Percentiles rank a stretch among this genome's conserved stretches.
Evolutionary conservation across 2,113 vertebrate genomes (phyloP).

Genomic region (Equus quagga): DNA sequence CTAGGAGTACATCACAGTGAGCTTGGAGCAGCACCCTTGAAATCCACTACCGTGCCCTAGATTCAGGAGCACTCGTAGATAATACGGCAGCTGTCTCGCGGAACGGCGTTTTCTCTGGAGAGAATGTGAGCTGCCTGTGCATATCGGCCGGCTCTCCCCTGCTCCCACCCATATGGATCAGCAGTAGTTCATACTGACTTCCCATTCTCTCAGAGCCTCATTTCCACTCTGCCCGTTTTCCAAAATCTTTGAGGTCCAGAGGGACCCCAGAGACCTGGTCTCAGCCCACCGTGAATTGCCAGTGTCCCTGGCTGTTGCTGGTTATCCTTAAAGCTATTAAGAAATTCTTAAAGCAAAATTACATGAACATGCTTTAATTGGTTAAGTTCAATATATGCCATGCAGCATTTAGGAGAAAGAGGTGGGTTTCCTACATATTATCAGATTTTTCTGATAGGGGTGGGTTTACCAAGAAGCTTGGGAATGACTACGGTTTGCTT

Average conservation of each 20-base stretch:
- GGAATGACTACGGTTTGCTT: background rate
- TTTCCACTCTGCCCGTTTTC: background rate
- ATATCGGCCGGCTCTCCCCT: fast-evolving
- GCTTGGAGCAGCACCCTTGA: too few species aligned
- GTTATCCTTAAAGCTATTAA: background rate
- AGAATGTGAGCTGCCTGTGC: fast-evolving
- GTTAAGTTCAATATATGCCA: fast-evolving
- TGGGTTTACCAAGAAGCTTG: background rate
- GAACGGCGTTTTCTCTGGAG: background rate
- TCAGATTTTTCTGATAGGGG: background rate
- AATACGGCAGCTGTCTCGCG: fast-evolving
- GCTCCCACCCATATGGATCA: fast-evolving
- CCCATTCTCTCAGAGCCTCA: background rate
- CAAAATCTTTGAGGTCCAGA: background rate
- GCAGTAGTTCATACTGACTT: fast-evolving
- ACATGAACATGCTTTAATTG: background rate
- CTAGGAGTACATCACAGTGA: fast-evolving
- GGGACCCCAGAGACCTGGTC: background rate
- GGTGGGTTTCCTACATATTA: fast-evolving
- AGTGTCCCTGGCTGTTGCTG: background rate
- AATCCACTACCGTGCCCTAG: fast-evolving
- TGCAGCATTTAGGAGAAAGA: background rate
- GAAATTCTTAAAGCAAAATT: background rate
- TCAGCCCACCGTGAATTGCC: fast-evolving
- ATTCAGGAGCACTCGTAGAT: fast-evolving